Evolutionary conservation across 2,797 vertebrate genomes (phyloP).

Genomic region (Dromococcyx pavoninus): DNA sequence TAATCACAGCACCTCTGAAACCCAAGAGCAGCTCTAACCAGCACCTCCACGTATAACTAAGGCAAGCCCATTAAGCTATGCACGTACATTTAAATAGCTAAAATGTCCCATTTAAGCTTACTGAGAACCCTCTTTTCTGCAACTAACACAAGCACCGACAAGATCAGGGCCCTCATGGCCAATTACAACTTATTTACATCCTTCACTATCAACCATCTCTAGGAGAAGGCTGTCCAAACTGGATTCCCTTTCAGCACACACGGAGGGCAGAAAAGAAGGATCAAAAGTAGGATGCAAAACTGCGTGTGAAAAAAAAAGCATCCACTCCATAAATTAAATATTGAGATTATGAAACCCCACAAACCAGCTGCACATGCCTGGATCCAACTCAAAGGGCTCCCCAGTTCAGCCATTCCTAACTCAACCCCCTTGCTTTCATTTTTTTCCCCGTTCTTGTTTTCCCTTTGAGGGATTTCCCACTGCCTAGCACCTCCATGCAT

Average conservation of each 20-base stretch:
- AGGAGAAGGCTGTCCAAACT: not conserved
- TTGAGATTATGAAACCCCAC: not conserved
- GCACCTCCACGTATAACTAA: not conserved
- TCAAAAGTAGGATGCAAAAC: not conserved
- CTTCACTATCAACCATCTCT: not conserved
- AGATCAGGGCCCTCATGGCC: not conserved
- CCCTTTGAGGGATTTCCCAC: not conserved
- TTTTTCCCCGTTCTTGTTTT: not conserved
- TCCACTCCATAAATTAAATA: not conserved
- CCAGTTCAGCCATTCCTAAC: not conserved
- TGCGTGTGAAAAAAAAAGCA: not conserved
- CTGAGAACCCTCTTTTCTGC: accelerated
- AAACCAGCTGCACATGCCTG: not conserved
- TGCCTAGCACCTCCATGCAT: not conserved
- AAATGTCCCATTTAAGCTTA: not conserved
- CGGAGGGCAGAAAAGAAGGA: not conserved
- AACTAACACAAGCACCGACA: not conserved
- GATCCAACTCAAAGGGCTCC: not conserved
- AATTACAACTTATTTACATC: not conserved
- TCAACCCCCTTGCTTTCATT: not conserved
- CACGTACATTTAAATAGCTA: not conserved
- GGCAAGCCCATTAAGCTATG: not conserved
- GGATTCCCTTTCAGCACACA: not conserved
- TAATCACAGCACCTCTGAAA: not conserved
- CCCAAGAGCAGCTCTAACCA: not conserved